These are phyloP conservation scores for Strix uralensis DNA, from an alignment of 2,113 vertebrate genomes.

Conservation along the genomic window DNA sequence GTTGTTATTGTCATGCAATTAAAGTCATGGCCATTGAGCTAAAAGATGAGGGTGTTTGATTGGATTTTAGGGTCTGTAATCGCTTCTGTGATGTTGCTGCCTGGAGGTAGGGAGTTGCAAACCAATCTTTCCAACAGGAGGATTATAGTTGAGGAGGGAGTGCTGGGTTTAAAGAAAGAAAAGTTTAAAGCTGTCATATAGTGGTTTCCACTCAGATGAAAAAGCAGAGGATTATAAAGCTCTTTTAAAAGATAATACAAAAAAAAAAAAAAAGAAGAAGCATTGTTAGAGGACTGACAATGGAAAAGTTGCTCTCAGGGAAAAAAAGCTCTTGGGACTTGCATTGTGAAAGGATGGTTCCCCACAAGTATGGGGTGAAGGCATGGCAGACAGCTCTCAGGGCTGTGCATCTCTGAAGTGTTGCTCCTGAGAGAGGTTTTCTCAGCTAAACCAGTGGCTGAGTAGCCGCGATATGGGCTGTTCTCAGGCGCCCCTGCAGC, in stretches of 20 bases:
- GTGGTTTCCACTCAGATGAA: constrained; percentile 44
- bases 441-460: background rate
- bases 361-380: background rate
- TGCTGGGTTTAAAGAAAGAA: constrained; percentile 44
- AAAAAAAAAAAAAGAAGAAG: background rate
- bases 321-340: background rate
- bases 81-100: background rate
- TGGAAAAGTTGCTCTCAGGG: background rate
- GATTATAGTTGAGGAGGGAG: constrained; percentile 43
- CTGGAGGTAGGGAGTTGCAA: background rate
- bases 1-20: constrained; percentile 26
- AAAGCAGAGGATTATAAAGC: constrained; percentile 54
- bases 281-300: constrained; percentile 17
- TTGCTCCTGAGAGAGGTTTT: background rate
- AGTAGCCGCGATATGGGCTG: background rate
- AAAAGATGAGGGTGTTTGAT: background rate
- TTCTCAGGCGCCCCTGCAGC: background rate
- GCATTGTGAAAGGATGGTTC: background rate
- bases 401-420: background rate
- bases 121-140: constrained; percentile 1
- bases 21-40: background rate
- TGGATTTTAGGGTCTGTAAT: constrained; percentile 14
- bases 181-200: constrained; percentile 58
- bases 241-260: background rate
- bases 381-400: background rate